These are phyloP conservation scores for Eledone cirrhosa DNA, from an alignment of 2,888 invertebrate genomes.

Conservation along the genomic window DNA sequence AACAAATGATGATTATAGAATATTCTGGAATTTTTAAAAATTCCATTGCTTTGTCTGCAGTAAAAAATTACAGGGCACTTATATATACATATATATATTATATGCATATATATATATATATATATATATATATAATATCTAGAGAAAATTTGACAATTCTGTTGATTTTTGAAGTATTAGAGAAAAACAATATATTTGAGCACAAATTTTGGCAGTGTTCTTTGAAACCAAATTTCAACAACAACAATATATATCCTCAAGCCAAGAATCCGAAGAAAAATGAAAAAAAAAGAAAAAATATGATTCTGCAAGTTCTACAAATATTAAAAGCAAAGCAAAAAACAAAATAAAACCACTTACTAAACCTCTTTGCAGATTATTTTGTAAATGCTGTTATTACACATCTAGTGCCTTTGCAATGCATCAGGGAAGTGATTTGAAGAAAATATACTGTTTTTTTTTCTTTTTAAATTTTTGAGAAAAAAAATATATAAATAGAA, in stretches of 20 bases:
- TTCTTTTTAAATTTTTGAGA: too few species aligned
- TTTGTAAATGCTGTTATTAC: background rate
- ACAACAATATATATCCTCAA: background rate
- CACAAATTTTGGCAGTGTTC: constrained; percentile 22
- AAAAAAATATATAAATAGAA: background rate
- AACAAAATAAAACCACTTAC: too few species aligned
- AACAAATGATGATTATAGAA: too few species aligned
- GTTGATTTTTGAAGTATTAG: background rate
- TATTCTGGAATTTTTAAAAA: too few species aligned
- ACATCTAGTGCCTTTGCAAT: constrained; percentile 22
- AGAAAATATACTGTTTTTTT: too few species aligned
- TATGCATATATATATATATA: too few species aligned
- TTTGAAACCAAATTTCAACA: background rate
- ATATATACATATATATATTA: too few species aligned
- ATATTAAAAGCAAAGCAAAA: background rate
- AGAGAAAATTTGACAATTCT: background rate
- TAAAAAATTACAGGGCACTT: too few species aligned
- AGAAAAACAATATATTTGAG: background rate
- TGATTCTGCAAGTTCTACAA: background rate
- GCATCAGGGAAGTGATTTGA: constrained; percentile 13
- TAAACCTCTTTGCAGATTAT: too few species aligned
- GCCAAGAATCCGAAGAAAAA: background rate
- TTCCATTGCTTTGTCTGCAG: too few species aligned
- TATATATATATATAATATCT: too few species aligned
- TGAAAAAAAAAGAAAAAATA: background rate